Percentiles rank a stretch among this genome's conserved stretches.
Evolutionary conservation across 2,888 invertebrate genomes (phyloP).

Genomic region (Seira musarum): DNA sequence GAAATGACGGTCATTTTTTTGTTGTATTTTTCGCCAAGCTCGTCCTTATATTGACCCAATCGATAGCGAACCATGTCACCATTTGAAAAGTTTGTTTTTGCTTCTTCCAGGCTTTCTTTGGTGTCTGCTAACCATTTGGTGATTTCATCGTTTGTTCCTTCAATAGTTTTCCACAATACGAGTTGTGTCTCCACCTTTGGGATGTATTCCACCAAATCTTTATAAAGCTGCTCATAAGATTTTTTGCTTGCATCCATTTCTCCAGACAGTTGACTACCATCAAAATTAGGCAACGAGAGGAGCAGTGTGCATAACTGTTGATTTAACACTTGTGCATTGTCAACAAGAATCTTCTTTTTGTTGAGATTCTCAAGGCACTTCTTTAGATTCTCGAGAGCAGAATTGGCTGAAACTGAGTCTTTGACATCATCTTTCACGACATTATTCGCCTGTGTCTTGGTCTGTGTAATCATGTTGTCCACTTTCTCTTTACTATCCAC

Average conservation of each 20-base stretch:
- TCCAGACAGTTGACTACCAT: conserved; percentile 73
- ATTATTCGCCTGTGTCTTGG: conserved; percentile 78
- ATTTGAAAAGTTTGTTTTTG: conserved; percentile 84
- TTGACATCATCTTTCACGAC: conserved; percentile 79
- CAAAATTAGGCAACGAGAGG: conserved; percentile 80
- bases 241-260: conserved; percentile 70
- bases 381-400: conserved; percentile 75
- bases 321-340: conserved; percentile 84
- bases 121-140: conserved; percentile 88
- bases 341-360: conserved; percentile 82
- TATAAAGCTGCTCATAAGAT: conserved; percentile 71
- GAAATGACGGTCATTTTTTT: conserved; percentile 83
- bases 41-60: conserved; percentile 88
- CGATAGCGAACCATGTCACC: conserved; percentile 85
- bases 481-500: conserved; percentile 82
- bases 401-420: conserved; percentile 76
- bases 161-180: conserved; percentile 94
- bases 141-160: conserved; percentile 87
- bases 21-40: conserved; percentile 84
- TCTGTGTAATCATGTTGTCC: conserved; percentile 80
- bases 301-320: conserved; percentile 82
- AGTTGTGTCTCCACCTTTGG: conserved; percentile 90
- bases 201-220: conserved; percentile 81
- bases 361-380: conserved; percentile 83
- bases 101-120: conserved; percentile 82